These are phyloP conservation scores for Bergia puertoricense DNA, from an alignment of 92 coral and sea anemone genomes.

Conservation along the genomic window DNA sequence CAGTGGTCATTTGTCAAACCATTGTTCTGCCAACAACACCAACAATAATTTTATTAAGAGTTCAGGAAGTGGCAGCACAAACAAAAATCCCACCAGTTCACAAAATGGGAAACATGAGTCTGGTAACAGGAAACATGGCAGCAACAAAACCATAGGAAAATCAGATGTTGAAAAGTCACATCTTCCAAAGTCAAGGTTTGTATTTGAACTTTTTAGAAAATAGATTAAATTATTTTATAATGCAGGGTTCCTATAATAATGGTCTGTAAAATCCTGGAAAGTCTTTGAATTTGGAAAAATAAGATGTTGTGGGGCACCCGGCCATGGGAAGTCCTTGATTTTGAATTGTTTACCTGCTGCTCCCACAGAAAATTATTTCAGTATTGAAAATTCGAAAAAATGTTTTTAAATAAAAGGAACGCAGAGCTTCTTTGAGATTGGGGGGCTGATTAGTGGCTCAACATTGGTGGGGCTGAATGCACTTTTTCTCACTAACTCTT, in stretches of 20 bases:
- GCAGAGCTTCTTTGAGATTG: too few species aligned
- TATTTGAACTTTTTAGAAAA: neutral
- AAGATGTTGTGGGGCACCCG: too few species aligned
- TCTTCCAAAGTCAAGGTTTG: slow-evolving; percentile 31
- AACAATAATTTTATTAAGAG: slow-evolving; percentile 45
- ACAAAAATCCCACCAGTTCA: neutral
- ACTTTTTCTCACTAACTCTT: too few species aligned
- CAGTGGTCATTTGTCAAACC: slow-evolving; percentile 27
- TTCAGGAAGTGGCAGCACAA: neutral
- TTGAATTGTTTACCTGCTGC: too few species aligned
- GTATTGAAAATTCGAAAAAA: too few species aligned
- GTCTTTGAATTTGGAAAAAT: too few species aligned
- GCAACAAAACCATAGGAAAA: neutral
- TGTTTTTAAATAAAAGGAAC: too few species aligned
- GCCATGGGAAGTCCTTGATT: too few species aligned
- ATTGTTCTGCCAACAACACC: slow-evolving; percentile 43
- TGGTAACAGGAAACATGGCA: neutral
- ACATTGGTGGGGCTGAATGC: too few species aligned
- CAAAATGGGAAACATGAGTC: slow-evolving; percentile 13
- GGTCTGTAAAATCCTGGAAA: too few species aligned
- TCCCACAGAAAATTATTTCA: too few species aligned
- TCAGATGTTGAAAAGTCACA: slow-evolving; percentile 1
- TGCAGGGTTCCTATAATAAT: neutral
- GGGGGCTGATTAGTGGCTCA: too few species aligned
- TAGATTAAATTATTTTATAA: neutral